Percentiles rank a stretch among this genome's conserved stretches.
phyloP scores from a whole-genome alignment of 1,140 invertebrate species.

The Cydia strobilella region DNA sequence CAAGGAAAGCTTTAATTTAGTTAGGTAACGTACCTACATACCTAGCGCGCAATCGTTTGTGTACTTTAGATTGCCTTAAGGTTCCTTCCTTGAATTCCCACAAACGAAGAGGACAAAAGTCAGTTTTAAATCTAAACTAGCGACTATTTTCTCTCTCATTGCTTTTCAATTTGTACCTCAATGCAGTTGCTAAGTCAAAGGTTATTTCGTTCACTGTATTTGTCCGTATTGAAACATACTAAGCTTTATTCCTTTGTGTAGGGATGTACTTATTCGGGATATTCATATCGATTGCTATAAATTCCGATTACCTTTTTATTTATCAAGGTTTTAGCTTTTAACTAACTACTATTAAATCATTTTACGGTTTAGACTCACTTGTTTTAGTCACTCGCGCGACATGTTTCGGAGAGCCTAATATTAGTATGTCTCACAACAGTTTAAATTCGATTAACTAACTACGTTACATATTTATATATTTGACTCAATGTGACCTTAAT shows the following conservation, averaged over 20 bases:
- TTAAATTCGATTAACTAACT: no score
- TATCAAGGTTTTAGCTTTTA: no score
- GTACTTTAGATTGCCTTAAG: neutral
- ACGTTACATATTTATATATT: no score
- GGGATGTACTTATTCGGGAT: neutral
- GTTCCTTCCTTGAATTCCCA: neutral
- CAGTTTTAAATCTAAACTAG: constrained; percentile 28
- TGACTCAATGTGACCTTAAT: no score
- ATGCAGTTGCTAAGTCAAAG: constrained; percentile 25
- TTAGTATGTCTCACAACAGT: no score
- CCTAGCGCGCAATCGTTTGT: neutral
- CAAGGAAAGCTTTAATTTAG: no score
- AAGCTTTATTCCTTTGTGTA: constrained; percentile 27
- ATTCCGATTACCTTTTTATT: neutral
- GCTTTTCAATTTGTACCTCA: constrained; percentile 30
- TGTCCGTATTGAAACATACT: constrained; percentile 24
- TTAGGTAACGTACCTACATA: no score
- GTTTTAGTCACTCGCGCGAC: no score
- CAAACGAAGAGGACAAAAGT: constrained; percentile 11
- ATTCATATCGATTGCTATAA: constrained; percentile 5
- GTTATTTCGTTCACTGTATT: constrained; percentile 22
- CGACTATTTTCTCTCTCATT: constrained; percentile 23
- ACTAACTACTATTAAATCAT: no score
- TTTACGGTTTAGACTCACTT: no score
- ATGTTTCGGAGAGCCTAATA: no score